phyloP scores from a whole-genome alignment of 2,113 vertebrate genomes.

The Corythornis madagascariensis region DNA sequence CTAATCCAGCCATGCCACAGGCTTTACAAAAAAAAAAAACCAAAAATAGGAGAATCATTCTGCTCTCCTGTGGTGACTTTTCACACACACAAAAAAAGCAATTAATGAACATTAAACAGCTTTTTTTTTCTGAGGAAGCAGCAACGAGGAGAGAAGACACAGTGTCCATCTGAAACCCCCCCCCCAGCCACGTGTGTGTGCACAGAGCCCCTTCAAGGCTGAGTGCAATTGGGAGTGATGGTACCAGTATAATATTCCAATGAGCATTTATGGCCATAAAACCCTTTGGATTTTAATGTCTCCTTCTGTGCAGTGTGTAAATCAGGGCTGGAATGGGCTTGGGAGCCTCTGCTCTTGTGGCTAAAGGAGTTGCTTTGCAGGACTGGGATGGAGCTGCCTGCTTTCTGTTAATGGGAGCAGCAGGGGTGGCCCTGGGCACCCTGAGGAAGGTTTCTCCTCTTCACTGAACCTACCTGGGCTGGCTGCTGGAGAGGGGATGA shows the following conservation, averaged over 20 bases:
- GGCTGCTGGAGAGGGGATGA: background rate
- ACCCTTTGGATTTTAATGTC: slow-evolving; percentile 42
- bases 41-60: background rate
- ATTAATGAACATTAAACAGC: slow-evolving; percentile 49
- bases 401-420: background rate
- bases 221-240: slow-evolving; percentile 48
- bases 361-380: background rate
- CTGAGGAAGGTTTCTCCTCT: background rate
- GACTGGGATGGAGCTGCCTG: background rate
- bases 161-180: background rate
- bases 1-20: background rate
- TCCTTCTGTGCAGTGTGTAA: slow-evolving; percentile 55
- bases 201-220: slow-evolving; percentile 14
- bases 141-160: background rate
- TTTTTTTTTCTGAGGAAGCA: slow-evolving; percentile 32
- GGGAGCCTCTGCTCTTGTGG: background rate
- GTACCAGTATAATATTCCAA: slow-evolving; percentile 55
- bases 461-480: background rate
- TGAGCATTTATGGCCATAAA: slow-evolving; percentile 60
- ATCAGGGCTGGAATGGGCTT: slow-evolving; percentile 16
- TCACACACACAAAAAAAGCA: background rate
- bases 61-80: slow-evolving; percentile 39
- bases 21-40: background rate
- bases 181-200: background rate
- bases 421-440: background rate